Base-by-base conservation (phyloP, 92 coral and sea anemone species). In the Zoanthus sansibaricus region DNA sequence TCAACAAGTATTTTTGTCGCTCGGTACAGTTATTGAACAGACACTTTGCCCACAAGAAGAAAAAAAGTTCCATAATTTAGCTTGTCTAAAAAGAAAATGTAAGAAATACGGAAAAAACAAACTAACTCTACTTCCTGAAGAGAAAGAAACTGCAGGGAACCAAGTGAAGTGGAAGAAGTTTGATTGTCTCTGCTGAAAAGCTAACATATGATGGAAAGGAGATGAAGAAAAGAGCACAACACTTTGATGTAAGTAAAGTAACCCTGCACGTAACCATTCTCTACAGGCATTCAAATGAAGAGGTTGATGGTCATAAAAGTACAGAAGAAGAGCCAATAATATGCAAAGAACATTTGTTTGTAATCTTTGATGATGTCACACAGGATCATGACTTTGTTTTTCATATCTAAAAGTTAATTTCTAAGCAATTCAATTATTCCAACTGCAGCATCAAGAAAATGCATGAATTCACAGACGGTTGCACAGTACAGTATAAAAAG, bases 381-480 rank as follows among this genome's bases (percentile, higher is more conserved):
- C 84, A 76, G 20, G 89, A 86, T 66, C 84, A 86, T 68, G 78
- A 86, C 67, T 67, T 78, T 67, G 84, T 86, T 76, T 78, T 68
- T 48, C 77, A 77, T 75, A 77, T 86, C 83, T 84, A 86, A 18
- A 77, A 68, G 54, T 13, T 77, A 17, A 76, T 61, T 74, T 66
- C 89, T 47, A 45, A 76, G 64, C 62, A 62, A 15, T 86, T 66
- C 9, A 56, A 73, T 20, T 82, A 75, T 72, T 84, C 80, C 47
- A 84, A 52, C 80, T 72, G 80, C 25, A 75, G 56, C 31, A 80
- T 62, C 85, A 80, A 59, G 61, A 66, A 82, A 82, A 82, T 82
- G 64, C 86, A 66, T 64, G 78, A 74, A 74, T 74, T 74, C 59
- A 74, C 78, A 16, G 59, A 74, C 14, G 78, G 61, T 0, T 74